Percentiles rank a stretch among this genome's conserved stretches.
Evolutionary conservation across 2,888 invertebrate species (phyloP).

Genomic region (Lottia gigantea): DNA sequence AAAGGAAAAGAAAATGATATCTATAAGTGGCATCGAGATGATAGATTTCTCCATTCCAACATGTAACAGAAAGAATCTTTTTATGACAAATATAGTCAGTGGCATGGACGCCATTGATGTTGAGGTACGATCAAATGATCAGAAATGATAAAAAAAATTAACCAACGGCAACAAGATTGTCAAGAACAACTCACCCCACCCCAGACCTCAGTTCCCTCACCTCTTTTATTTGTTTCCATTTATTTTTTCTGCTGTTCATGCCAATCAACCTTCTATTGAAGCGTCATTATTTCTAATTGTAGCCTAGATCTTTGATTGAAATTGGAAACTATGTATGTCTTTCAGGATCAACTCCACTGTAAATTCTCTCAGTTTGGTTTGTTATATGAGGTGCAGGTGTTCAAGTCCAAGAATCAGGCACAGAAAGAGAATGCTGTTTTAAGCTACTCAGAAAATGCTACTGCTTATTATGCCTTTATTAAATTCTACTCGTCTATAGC

Average conservation of each 20-base stretch:
- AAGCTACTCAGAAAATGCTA: neutral
- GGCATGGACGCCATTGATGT: constrained; percentile 34
- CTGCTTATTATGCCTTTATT: constrained; percentile 50
- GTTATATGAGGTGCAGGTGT: constrained; percentile 46
- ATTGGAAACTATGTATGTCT: constrained; percentile 19
- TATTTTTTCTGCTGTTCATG: too few species aligned
- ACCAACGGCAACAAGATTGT: too few species aligned
- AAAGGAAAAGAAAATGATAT: neutral
- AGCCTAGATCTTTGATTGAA: too few species aligned
- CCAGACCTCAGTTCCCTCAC: too few species aligned
- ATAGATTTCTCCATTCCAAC: constrained; percentile 48
- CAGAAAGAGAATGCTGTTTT: neutral
- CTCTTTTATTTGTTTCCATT: too few species aligned
- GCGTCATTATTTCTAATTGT: too few species aligned
- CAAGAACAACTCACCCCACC: too few species aligned
- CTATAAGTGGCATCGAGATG: constrained; percentile 36
- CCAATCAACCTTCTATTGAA: too few species aligned
- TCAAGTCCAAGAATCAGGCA: constrained; percentile 27
- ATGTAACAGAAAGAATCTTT: constrained; percentile 48
- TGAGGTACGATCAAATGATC: constrained; percentile 29
- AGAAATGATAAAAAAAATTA: too few species aligned
- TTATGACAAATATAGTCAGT: constrained; percentile 39
- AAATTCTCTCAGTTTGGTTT: constrained; percentile 48
- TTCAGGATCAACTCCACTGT: constrained; percentile 38
- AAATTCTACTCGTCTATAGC: constrained; percentile 46